Evolutionary conservation across 2,888 invertebrate species (phyloP).

Genomic region (Trachelus troglodyta): DNA sequence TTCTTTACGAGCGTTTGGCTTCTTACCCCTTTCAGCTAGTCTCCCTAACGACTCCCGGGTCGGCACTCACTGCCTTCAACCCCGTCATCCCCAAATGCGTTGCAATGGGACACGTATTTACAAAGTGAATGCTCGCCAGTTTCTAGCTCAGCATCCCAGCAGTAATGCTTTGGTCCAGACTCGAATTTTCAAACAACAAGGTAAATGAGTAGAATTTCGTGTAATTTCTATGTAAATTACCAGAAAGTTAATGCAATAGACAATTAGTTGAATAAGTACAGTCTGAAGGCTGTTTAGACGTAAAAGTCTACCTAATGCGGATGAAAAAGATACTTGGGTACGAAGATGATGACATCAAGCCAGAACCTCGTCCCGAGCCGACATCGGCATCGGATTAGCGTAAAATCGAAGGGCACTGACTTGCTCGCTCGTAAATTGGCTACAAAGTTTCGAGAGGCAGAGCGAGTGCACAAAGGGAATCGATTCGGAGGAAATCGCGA

Average conservation of each 20-base stretch:
- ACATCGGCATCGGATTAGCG: constrained; percentile 56
- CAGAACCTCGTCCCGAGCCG: no score
- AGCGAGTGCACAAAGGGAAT: constrained; percentile 50
- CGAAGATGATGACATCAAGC: no score
- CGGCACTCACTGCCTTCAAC: constrained; percentile 25
- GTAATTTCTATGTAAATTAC: no score
- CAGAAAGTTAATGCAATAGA: no score
- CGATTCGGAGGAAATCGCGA: constrained; percentile 51
- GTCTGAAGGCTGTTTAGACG: no score
- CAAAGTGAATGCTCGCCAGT: constrained; percentile 5
- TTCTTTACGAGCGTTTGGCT: constrained; percentile 57
- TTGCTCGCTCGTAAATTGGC: constrained; percentile 59
- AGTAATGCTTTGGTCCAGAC: no score
- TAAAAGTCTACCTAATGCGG: no score
- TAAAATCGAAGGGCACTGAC: constrained; percentile 60
- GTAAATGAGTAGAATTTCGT: no score
- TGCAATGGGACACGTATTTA: constrained; percentile 12
- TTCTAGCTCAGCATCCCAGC: no score
- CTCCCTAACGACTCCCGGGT: constrained; percentile 51
- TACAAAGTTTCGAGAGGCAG: constrained; percentile 51
- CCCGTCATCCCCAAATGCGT: constrained; percentile 18
- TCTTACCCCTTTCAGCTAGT: constrained; percentile 53
- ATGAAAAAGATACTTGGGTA: no score
- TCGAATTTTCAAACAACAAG: no score
- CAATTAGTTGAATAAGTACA: no score